Percentiles rank a stretch among this genome's conserved stretches.
Conservation (phyloP, 2,113 vertebrate genomes). For the Pitta sordida region DNA sequence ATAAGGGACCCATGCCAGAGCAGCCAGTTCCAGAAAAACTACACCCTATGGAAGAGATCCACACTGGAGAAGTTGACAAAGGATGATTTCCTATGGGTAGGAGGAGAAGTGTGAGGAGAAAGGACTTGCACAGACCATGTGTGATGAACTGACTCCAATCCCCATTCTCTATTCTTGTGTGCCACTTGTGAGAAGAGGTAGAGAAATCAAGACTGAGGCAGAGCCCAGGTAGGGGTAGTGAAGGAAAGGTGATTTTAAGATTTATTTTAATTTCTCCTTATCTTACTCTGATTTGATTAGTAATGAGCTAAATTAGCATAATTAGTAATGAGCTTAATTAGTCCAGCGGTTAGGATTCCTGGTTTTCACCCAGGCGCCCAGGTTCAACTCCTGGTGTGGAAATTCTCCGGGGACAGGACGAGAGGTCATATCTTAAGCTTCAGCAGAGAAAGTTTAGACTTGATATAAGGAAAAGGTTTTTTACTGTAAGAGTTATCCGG, state of each 20-base stretch:
- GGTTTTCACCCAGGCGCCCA: too few relatives aligned
- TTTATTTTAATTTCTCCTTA: background rate
- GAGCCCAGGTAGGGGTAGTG: fast-evolving
- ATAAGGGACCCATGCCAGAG: fast-evolving
- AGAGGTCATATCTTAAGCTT: too few relatives aligned
- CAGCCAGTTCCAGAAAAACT: background rate
- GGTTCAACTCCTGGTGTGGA: too few relatives aligned
- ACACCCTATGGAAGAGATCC: fast-evolving
- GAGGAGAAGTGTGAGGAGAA: background rate
- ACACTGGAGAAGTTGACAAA: fast-evolving
- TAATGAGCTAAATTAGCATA: background rate
- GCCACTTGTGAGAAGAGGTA: fast-evolving
- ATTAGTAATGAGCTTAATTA: too few relatives aligned
- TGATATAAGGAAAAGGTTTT: too few relatives aligned
- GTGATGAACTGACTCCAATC: fast-evolving
- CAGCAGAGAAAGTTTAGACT: too few relatives aligned
- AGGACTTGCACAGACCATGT: background rate
- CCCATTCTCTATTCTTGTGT: fast-evolving
- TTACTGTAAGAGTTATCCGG: too few relatives aligned
- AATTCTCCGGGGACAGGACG: too few relatives aligned
- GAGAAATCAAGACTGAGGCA: background rate
- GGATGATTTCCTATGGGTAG: background rate
- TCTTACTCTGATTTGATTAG: background rate
- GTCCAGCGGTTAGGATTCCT: too few relatives aligned
- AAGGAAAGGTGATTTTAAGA: background rate